These are phyloP conservation scores for Yasuhikotakia modesta DNA, from an alignment of 2,797 vertebrate genomes.

Conservation along the genomic window DNA sequence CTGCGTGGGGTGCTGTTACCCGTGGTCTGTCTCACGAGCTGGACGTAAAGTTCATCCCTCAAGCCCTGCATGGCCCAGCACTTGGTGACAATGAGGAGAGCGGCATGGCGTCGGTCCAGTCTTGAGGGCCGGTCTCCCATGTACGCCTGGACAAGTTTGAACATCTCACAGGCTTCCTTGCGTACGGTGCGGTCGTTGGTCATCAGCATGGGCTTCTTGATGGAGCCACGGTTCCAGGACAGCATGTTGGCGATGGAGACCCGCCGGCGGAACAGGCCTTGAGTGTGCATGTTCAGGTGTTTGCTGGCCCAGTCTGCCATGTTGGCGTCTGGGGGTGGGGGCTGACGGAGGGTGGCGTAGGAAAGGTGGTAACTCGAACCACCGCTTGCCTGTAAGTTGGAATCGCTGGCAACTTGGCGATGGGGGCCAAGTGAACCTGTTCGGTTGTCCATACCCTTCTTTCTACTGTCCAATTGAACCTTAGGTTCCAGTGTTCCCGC, in stretches of 20 bases:
- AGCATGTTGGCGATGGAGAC: constrained; percentile 92
- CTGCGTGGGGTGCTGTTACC: constrained; percentile 82
- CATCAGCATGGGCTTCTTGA: constrained; percentile 92
- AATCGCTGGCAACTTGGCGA: constrained; percentile 61
- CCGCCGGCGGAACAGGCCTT: constrained; percentile 88
- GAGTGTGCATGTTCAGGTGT: constrained; percentile 90
- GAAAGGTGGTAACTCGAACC: constrained; percentile 73
- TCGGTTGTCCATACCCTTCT: constrained; percentile 73
- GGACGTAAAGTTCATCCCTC: constrained; percentile 89
- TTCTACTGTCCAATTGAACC: constrained; percentile 72
- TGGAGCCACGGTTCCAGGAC: constrained; percentile 88
- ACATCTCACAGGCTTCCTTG: constrained; percentile 91
- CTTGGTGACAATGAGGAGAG: constrained; percentile 84
- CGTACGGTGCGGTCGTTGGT: constrained; percentile 84
- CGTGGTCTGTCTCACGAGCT: constrained; percentile 89
- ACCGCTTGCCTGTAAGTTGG: constrained; percentile 62
- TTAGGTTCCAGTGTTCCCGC: constrained; percentile 74
- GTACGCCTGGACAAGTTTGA: constrained; percentile 90
- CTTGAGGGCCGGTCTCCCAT: constrained; percentile 89
- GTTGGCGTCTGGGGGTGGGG: constrained; percentile 77
- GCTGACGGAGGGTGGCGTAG: constrained; percentile 81
- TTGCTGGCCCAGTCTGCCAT: constrained; percentile 92
- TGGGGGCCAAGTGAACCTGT: constrained; percentile 73
- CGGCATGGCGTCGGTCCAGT: constrained; percentile 83
- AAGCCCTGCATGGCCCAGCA: constrained; percentile 89